Evolutionary conservation across 1,140 invertebrate genomes (phyloP), one percentile per base, ranked within the genome.

Genomic region (Sarcophaga peregrina): DNA sequence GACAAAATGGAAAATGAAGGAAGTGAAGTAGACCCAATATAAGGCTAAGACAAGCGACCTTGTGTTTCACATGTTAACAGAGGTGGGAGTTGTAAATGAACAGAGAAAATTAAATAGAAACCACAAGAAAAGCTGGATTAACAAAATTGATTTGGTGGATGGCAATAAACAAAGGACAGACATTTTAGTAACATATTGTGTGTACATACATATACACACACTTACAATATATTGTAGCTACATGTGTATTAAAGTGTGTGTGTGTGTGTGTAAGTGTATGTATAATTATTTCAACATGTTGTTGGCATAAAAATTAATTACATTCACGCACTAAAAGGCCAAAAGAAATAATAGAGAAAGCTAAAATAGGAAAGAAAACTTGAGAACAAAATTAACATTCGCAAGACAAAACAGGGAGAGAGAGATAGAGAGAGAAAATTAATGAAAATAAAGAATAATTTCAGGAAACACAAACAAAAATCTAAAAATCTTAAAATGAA

Each of bases 241-340:
- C n/a, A n/a, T n/a, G n/a, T n/a, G n/a, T n/a, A n/a, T n/a, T n/a
- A n/a, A n/a, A n/a, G n/a, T n/a, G n/a, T n/a, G n/a, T 37, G 25
- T 37, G 4, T 37, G 25, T 37, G 25, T 37, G 4, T 37, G 25
- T 37, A 37, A 37, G 25, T 37, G 10, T 54, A 58, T 58, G 54
- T 58, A 13, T 13, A 58, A 58, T 20, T 25, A 20, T 68, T 25
- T 68, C 62, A 68, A 68, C 62, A 68, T 68, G 62, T 68, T 68
- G 62, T 68, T 68, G 62, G 62, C 62, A 68, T 68, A 68, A 68
- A 68, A 68, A 68, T 68, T 68, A 68, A 68, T 68, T 68, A 68
- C 62, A 68, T 68, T 68, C 62, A 68, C 62, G 62, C 62, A 68
- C 62, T 68, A 68, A 68, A n/a, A 68, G 25, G 62, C 62, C 62